Evolutionary conservation across 1,140 invertebrate species (phyloP).

Genomic region (Uloborus diversus): DNA sequence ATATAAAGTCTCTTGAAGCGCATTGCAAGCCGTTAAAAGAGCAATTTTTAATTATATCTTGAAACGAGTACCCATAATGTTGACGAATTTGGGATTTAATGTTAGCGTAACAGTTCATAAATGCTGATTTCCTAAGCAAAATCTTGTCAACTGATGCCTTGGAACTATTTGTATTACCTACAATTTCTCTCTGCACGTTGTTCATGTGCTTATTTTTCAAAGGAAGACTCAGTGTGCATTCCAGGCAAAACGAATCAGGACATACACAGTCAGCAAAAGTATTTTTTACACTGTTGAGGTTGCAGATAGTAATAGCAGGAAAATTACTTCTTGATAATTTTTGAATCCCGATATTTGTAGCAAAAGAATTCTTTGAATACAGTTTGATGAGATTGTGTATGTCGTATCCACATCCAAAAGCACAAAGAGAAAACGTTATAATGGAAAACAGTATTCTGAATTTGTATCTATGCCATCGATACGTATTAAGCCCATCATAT

Average conservation of each 20-base stretch:
- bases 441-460: neutral
- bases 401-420: neutral
- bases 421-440: neutral
- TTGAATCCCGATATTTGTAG: neutral
- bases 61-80: neutral
- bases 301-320: conserved; percentile 10
- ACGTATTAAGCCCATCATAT: no score
- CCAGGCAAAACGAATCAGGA: no score
- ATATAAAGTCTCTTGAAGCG: neutral
- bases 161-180: neutral
- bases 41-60: neutral
- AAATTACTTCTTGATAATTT: neutral
- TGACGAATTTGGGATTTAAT: neutral
- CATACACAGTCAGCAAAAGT: neutral
- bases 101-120: neutral
- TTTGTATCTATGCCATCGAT: no score
- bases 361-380: neutral
- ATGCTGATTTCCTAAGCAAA: no score
- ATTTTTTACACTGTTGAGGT: neutral
- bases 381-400: neutral
- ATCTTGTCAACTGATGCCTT: no score
- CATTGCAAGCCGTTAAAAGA: neutral
- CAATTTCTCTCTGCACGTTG: neutral
- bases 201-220: neutral
- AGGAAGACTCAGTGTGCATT: neutral